These are phyloP conservation scores for Lampropteryx suffumata DNA, from an alignment of 2,888 invertebrate genomes.

Conservation along the genomic window DNA sequence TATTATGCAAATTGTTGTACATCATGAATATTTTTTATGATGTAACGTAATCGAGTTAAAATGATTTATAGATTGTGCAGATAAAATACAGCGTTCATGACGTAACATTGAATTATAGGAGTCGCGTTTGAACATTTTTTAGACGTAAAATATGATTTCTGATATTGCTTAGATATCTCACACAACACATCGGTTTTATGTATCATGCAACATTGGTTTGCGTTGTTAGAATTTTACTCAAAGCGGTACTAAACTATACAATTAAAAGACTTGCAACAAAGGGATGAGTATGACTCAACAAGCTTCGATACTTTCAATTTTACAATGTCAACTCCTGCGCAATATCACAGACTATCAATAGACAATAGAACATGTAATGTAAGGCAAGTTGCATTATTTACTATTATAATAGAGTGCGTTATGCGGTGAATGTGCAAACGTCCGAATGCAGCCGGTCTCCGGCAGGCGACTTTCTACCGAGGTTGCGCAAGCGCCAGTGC, in stretches of 20 bases:
- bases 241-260: not conserved
- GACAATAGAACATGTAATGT: constrained; percentile 49
- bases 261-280: constrained; percentile 1
- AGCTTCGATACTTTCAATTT: constrained; percentile 19
- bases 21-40: not conserved
- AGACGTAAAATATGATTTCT: constrained; percentile 49
- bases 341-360: constrained; percentile 29
- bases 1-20: not conserved
- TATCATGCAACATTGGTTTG: constrained; percentile 14
- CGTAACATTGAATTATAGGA: constrained; percentile 34
- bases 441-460: constrained; percentile 71
- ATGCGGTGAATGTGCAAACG: constrained; percentile 62
- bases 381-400: constrained; percentile 53
- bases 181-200: no score
- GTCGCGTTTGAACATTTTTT: constrained; percentile 80
- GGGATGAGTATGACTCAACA: constrained; percentile 7
- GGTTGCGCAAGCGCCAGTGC: constrained; percentile 75
- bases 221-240: constrained; percentile 1
- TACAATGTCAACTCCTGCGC: constrained; percentile 35
- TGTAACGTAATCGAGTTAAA: no score
- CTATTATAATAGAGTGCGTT: constrained; percentile 63
- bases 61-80: no score
- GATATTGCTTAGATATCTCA: constrained; percentile 61
- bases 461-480: constrained; percentile 74
- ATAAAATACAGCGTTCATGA: no score